Evolutionary conservation across 2,797 vertebrate genomes (phyloP).

Genomic region (Tenualosa thibaudeaui): DNA sequence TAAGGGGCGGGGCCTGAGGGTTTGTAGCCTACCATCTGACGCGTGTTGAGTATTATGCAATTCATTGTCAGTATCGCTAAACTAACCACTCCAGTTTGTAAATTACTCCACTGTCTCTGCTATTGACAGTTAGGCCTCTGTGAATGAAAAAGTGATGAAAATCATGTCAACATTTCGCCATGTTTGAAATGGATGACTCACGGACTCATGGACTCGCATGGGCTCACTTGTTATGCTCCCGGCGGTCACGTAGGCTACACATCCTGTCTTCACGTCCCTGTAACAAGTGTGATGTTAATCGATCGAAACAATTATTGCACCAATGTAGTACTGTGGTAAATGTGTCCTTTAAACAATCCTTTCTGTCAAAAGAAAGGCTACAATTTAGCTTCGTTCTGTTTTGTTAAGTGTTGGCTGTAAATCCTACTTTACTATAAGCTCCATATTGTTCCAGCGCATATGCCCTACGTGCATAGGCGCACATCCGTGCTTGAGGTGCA

Average conservation of each 20-base stretch:
- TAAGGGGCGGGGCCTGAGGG: not conserved
- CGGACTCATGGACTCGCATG: not conserved
- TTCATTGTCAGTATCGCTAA: not conserved
- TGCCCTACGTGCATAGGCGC: conserved; percentile 2
- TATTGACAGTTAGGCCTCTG: not conserved
- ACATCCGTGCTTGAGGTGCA: not conserved
- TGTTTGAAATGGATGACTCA: not conserved
- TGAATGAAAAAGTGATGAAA: not conserved
- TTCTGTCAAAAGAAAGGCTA: not conserved
- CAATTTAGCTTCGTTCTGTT: not conserved
- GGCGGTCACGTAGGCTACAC: conserved; percentile 14
- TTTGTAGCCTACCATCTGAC: not conserved
- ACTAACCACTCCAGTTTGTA: not conserved
- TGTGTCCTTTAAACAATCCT: not conserved
- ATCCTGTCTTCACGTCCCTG: conserved; percentile 19
- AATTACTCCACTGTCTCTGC: not conserved
- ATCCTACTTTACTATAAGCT: conserved; percentile 8
- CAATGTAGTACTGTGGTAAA: not conserved
- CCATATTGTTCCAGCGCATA: conserved; percentile 5
- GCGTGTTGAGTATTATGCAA: conserved; percentile 18
- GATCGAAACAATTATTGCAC: not conserved
- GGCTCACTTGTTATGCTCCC: not conserved
- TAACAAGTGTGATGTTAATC: not conserved
- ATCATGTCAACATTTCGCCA: not conserved
- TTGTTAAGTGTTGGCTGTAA: not conserved